Percentiles rank a stretch among this genome's conserved stretches.
Conservation (phyloP, 2,797 vertebrate species). For the Crocodylus rhombifer region DNA sequence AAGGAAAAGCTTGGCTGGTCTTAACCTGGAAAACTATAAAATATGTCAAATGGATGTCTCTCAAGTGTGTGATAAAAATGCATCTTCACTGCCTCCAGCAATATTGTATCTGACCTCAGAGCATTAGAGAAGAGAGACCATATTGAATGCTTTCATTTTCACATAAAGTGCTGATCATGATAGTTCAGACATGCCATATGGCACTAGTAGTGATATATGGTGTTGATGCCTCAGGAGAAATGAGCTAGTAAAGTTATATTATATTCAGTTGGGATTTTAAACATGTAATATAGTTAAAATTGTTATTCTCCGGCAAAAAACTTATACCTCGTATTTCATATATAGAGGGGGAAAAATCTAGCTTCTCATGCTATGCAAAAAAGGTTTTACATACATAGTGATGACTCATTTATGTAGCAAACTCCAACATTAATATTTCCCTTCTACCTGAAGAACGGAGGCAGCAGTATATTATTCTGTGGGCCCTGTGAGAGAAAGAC, state of each 20-base stretch:
- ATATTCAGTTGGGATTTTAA: conserved; percentile 79
- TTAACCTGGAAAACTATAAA: conserved; percentile 75
- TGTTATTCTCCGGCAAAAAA: conserved; percentile 71
- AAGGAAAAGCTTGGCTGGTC: conserved; percentile 69
- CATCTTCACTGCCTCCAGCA: conserved; percentile 67
- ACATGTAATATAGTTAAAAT: conserved; percentile 76
- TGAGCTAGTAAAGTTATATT: conserved; percentile 80
- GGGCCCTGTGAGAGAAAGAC: neutral
- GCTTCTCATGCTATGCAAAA: neutral
- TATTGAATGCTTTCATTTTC: conserved; percentile 78
- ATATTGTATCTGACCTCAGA: conserved; percentile 78
- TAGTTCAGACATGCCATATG: conserved; percentile 79
- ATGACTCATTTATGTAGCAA: neutral
- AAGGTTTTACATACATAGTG: neutral
- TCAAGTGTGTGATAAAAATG: conserved; percentile 78
- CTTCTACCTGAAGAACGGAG: neutral
- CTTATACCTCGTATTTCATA: conserved; percentile 52
- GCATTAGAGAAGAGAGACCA: conserved; percentile 73
- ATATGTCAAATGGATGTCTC: conserved; percentile 69
- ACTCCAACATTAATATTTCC: neutral
- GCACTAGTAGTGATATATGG: conserved; percentile 79
- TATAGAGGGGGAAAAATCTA: neutral
- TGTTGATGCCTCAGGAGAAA: conserved; percentile 80
- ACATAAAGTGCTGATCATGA: conserved; percentile 82
- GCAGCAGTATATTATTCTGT: neutral